Evolutionary conservation across 2,113 vertebrate genomes (phyloP), one percentile per base, ranked within the genome.

Genomic region (Chionodraco myersi): DNA sequence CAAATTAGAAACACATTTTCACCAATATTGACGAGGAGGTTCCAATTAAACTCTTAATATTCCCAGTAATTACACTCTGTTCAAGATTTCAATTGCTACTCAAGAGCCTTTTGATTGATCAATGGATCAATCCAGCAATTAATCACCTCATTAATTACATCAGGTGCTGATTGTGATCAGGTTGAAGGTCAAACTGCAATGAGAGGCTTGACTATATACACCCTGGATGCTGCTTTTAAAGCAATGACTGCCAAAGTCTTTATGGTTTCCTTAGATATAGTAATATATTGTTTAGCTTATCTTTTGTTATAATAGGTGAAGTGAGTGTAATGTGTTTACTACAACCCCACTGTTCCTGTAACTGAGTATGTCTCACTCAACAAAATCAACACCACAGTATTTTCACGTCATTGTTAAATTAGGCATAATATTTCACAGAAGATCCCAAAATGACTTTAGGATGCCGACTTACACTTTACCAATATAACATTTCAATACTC

Each of bases 61-160:
- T 89, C 81, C 9, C 3, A 73, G 62, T 90, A 87, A 89, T 91
- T 89, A 79, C 51, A 57, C 21, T 18, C 45, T 44, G 65, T 6
- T 54, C 63, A 59, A 75, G 23, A 59, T 74, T 83, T 63, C 41
- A 77, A 49, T 86, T 89, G 68, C 47, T 49, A 51, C 48, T 45
- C 4, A 4, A 72, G 64, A 66, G 59, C 56, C 6, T 71, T 90
- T 77, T 84, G 70, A 90, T 92, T 83, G 87, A 92, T 91, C 86
- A 80, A 13, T 56, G 65, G 82, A 90, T 94, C 91, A 88, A 92
- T 94, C 21, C 80, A 76, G 85, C 81, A 91, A 93, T 94, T 92
- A 94, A 92, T 92, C 88, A 90, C 84, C 88, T 83, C 87, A 90
- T 90, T 92, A 93, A 90, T 92, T 89, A 89, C 67, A 56, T 86